Evolutionary conservation across 1,140 invertebrate species (phyloP), one percentile per base, ranked within the genome.

Genomic region (Ceratina japonica): DNA sequence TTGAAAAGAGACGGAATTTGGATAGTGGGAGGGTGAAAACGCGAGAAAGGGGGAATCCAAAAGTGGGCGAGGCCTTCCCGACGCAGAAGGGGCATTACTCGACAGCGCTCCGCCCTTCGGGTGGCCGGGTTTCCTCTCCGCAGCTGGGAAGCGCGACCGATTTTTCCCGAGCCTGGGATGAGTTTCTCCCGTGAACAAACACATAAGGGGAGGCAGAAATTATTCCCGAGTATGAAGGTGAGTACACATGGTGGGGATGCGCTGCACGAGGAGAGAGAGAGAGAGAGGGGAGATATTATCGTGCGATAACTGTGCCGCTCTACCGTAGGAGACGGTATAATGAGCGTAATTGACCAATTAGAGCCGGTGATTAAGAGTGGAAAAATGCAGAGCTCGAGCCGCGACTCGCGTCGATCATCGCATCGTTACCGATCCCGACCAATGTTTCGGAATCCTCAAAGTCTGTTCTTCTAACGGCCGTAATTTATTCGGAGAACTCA

Each of bases 311-410:
- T 88, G 52, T 18, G 13, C 86, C 87, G 89, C 91, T 89, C 89
- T 89, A 88, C 88, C 65, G 87, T 88, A 86, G 88, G 88, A 89
- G 89, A 92, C 89, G 88, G 91, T 93, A 93, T 44, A 44, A 93
- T 93, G 91, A 93, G 90, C 89, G 90, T 91, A 93, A 93, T 93
- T 93, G 92, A 92, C 90, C 92, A 93, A 93, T 93, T 92, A 92
- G 92, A 89, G 87, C 88, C 82, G 78, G 81, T 86, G 88, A 90
- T 87, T 87, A 87, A 87, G 86, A 80, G 73, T 61, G 66, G 82
- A 85, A 89, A 89, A 88, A 87, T 84, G 86, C 81, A 58, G 62
- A 44, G 61, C 70, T 69, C 65, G n/a, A n/a, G 63, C 37, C 68
- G 51, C 54, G 62, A 59, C 44, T 59, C 82, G 73, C 81, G 86